Conservation (phyloP, 2,113 vertebrate genomes). For the Phaethornis superciliosus region DNA sequence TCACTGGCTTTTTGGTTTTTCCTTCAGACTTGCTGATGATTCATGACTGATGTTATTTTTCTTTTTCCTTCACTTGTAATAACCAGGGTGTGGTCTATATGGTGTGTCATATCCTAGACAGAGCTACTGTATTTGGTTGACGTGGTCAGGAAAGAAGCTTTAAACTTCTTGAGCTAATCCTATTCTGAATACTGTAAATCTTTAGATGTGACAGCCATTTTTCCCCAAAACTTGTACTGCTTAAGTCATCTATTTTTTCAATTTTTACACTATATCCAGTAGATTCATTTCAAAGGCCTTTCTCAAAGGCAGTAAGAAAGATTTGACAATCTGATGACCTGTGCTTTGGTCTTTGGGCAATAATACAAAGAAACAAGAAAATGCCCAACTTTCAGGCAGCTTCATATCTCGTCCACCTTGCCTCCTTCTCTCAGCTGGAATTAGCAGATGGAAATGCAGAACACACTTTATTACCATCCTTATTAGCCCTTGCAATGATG, state of each 20-base stretch:
- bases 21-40: background rate
- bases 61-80: background rate
- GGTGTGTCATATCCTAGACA: background rate
- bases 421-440: background rate
- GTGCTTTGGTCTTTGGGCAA: background rate
- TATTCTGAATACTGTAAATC: background rate
- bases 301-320: background rate
- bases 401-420: background rate
- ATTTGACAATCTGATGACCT: background rate
- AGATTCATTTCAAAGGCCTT: background rate
- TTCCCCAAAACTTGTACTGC: background rate
- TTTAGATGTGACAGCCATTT: background rate
- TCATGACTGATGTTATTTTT: background rate
- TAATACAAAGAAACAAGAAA: background rate
- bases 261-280: background rate
- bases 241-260: background rate
- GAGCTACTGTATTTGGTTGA: background rate
- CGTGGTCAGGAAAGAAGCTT: background rate
- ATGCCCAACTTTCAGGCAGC: background rate
- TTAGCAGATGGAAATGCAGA: background rate
- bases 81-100: background rate
- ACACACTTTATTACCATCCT: background rate
- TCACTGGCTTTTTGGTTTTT: background rate
- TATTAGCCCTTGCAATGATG: background rate
- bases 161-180: background rate